Percentiles rank a stretch among this genome's conserved stretches.
phyloP scores from a whole-genome alignment of 2,888 invertebrate species.

The Netelia virgata region DNA sequence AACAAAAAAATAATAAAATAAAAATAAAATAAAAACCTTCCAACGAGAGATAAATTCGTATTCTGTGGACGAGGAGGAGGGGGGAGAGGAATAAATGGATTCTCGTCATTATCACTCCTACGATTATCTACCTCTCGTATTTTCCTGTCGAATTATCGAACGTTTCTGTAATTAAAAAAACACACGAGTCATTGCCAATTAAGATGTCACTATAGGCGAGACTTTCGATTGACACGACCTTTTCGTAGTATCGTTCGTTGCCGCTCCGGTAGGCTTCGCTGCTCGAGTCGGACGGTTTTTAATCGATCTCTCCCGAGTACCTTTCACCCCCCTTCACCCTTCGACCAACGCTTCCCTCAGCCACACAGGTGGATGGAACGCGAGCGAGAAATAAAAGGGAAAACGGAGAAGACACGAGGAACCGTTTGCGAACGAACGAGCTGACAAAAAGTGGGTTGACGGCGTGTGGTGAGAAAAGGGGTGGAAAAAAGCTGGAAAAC shows the following conservation, averaged over 20 bases:
- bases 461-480: conserved; percentile 20
- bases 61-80: background rate
- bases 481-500: conserved; percentile 17
- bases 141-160: background rate
- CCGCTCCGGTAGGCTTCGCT: conserved; percentile 7
- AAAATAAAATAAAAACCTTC: background rate
- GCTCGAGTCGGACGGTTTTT: conserved; percentile 58
- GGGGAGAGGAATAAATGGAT: background rate
- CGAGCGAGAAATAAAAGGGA: conserved; percentile 61
- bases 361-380: conserved; percentile 32
- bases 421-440: background rate
- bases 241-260: background rate
- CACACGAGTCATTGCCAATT: conserved; percentile 47
- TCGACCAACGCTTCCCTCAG: background rate
- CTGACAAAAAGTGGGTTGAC: conserved; percentile 62
- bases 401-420: conserved; percentile 53
- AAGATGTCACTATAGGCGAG: conserved; percentile 48
- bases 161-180: conserved; percentile 33
- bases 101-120: background rate
- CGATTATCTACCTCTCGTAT: conserved; percentile 28
- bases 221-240: conserved; percentile 25
- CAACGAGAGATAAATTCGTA: too few species aligned
- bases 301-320: conserved; percentile 65
- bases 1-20: background rate
- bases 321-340: conserved; percentile 44